phyloP scores from a whole-genome alignment of 2,797 vertebrate genomes.

The Acropternis orthonyx region DNA sequence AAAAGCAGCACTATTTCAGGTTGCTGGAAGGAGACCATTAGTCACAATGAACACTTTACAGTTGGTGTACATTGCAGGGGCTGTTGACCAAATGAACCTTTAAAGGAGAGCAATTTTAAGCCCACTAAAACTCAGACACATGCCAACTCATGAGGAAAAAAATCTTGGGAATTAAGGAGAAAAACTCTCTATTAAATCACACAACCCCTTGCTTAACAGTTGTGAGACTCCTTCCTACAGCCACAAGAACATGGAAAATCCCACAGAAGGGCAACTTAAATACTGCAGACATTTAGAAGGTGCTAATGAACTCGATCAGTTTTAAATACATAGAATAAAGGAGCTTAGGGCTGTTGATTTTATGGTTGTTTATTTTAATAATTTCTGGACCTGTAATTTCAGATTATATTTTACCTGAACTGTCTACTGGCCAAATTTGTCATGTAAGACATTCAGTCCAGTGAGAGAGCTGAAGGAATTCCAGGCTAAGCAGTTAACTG shows the following conservation, averaged over 20 bases:
- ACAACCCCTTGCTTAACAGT: not conserved
- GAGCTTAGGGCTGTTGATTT: not conserved
- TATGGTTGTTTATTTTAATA: not conserved
- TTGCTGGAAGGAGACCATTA: not conserved
- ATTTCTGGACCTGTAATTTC: not conserved
- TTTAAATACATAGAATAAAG: not conserved
- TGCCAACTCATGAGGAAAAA: not conserved
- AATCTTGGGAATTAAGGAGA: not conserved
- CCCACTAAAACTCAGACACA: not conserved
- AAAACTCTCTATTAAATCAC: not conserved
- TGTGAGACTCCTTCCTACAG: not conserved
- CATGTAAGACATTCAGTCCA: not conserved
- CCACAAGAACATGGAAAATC: not conserved
- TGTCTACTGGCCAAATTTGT: not conserved
- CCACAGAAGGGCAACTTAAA: not conserved
- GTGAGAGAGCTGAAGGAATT: not conserved
- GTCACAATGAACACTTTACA: conserved; percentile 1
- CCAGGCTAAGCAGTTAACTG: not conserved
- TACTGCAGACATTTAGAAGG: not conserved
- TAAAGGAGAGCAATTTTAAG: conserved; percentile 35
- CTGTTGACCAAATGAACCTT: conserved; percentile 25
- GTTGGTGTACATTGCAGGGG: not conserved
- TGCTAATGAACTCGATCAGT: not conserved
- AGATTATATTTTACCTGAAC: not conserved
- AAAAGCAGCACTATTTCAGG: conserved; percentile 1